Evolutionary conservation across 2,888 invertebrate species (phyloP).

Genomic region (Dryobota labecula): DNA sequence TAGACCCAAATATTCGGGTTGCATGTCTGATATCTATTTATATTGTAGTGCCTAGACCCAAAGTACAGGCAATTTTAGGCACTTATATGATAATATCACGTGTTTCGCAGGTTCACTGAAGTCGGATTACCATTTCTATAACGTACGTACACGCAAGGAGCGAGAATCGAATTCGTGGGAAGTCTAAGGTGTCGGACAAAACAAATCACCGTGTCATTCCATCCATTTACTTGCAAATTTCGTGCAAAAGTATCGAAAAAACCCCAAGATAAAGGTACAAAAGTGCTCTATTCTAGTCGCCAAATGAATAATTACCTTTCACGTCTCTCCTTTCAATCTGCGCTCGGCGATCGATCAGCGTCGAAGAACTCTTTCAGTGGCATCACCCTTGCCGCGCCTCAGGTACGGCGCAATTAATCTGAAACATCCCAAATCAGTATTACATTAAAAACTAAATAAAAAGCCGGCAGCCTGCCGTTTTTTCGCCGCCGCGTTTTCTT

Average conservation of each 20-base stretch:
- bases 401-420: conserved; percentile 90
- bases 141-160: conserved; percentile 69
- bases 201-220: conserved; percentile 89
- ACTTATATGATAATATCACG: conserved; percentile 66
- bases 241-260: conserved; percentile 88
- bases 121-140: conserved; percentile 69
- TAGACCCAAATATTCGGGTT: conserved; percentile 50
- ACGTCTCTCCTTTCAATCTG: conserved; percentile 90
- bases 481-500: conserved; percentile 89
- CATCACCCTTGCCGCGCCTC: conserved; percentile 88
- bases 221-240: conserved; percentile 90
- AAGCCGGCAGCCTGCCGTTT: conserved; percentile 87
- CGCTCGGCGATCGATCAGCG: conserved; percentile 89
- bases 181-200: conserved; percentile 81
- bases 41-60: conserved; percentile 53
- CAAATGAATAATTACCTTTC: conserved; percentile 91
- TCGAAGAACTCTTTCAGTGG: conserved; percentile 89
- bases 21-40: conserved; percentile 65
- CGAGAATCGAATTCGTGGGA: conserved; percentile 83
- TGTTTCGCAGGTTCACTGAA: conserved; percentile 57
- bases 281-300: conserved; percentile 91
- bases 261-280: conserved; percentile 88
- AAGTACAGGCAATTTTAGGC: conserved; percentile 62
- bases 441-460: conserved; percentile 90
- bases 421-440: conserved; percentile 90